Percentiles rank a stretch among this genome's conserved stretches.
phyloP scores from a whole-genome alignment of 1,140 invertebrate genomes.

The Drosophila insularis region DNA sequence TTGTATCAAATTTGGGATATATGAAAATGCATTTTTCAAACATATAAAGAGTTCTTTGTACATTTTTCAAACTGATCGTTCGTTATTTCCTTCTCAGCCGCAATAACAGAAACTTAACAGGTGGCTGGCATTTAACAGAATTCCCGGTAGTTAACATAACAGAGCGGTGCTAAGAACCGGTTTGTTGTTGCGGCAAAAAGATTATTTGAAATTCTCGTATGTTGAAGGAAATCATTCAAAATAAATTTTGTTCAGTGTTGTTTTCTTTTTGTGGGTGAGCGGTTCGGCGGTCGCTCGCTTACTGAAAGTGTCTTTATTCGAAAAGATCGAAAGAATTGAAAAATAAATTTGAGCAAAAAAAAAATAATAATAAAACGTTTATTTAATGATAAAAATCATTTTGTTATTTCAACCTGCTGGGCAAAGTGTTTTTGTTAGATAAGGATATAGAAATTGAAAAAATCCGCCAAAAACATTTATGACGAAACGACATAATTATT shows the following conservation, averaged over 20 bases:
- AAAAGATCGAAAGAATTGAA: not conserved
- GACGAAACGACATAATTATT: not conserved
- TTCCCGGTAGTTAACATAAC: not conserved
- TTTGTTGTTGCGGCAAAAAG: no score
- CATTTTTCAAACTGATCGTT: no score
- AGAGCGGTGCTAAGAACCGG: no score
- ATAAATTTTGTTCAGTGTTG: not conserved
- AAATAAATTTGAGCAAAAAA: not conserved
- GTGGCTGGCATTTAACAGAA: not conserved
- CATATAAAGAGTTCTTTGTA: no score
- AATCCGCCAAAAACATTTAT: no score
- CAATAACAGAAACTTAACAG: not conserved
- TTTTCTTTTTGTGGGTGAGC: not conserved
- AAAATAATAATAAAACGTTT: not conserved
- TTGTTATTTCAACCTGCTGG: not conserved
- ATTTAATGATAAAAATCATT: not conserved
- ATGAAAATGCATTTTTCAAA: no score
- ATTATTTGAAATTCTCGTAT: no score
- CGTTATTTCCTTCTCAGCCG: not conserved
- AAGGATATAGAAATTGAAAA: not conserved
- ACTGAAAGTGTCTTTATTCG: not conserved
- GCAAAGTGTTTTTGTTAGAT: not conserved
- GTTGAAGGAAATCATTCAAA: not conserved
- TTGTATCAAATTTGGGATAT: no score
- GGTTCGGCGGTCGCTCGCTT: slow-evolving; percentile 14